Base-by-base conservation (phyloP, 1,140 invertebrate species). In the Brachionus koreanus region DNA sequence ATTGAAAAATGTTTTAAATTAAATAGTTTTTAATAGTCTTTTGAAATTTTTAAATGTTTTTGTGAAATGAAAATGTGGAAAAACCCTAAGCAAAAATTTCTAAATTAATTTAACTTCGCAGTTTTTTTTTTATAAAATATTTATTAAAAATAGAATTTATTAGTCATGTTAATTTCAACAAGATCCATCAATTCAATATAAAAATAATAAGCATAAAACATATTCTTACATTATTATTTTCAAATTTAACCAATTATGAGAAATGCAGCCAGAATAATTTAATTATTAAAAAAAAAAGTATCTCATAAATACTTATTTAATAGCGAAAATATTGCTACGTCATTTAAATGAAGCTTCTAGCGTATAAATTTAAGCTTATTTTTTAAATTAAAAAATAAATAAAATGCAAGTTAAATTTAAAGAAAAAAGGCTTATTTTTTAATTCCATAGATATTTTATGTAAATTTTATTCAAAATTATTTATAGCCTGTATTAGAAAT, bases 401-500 rank as follows among this genome's bases (percentile, higher is more conserved):
- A 16, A 57, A 57, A 57, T 19, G 19, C 43, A 13, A 5, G 1
- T 49, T 49, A 13, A 13, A 2, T 29, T 29, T 29, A 2, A 29
- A 3, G 0, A 49, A 49, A 49, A 49, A 49, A 49, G 43, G 43
- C 43, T 13, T 16, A 49, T n/a, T 49, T 49, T 49, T 49, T 29
- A 13, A 49, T 49, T 49, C n/a, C 43, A 49, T 0, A 49, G 43
- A 16, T 16, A 57, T 57, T 57, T 57, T 57, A 57, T 57, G 49
- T 23, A 57, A 57, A 57, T 57, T 57, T 57, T 57, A 57, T 57
- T 57, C 49, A 57, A 57, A 57, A 57, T 19, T 57, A 57, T 57
- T 57, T 57, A 57, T 57, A 57, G 19, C 7, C 19, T 57, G 19
- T 57, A 10, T 5, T 16, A 49, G 13, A 49, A 49, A 49, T 5